These are phyloP conservation scores for Melanotaenia pygmaea DNA, from an alignment of 2,797 vertebrate genomes.

Conservation along the genomic window DNA sequence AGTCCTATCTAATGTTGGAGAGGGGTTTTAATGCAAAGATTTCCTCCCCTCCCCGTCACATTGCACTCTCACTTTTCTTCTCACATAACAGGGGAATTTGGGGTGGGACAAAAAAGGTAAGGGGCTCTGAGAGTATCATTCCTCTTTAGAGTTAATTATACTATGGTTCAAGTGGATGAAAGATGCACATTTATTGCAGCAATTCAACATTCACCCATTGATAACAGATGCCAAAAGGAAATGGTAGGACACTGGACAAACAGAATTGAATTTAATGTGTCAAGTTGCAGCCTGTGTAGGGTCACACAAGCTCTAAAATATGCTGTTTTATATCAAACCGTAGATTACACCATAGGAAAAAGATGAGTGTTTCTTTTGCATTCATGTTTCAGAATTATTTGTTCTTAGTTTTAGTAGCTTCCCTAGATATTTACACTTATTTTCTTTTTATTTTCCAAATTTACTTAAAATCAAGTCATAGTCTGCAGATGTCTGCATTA, in stretches of 20 bases:
- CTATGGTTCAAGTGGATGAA: conserved; percentile 50
- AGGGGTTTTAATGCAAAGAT: conserved; percentile 61
- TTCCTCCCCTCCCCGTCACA: conserved; percentile 59
- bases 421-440: conserved; percentile 52
- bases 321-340: conserved; percentile 60
- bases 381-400: conserved; percentile 60
- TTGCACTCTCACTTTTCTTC: conserved; percentile 55
- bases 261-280: conserved; percentile 41
- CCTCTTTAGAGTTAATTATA: conserved; percentile 44
- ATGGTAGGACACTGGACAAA: conserved; percentile 67
- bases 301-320: conserved; percentile 52
- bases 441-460: conserved; percentile 64
- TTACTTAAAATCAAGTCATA: conserved; percentile 62
- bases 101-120: conserved; percentile 15
- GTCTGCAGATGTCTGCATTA: conserved; percentile 64
- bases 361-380: conserved; percentile 50
- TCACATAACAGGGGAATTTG: conserved; percentile 50
- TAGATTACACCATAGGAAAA: conserved; percentile 47
- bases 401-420: conserved; percentile 67
- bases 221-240: conserved; percentile 76
- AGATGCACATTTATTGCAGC: conserved; percentile 57
- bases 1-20: conserved; percentile 70
- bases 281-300: conserved; percentile 46
- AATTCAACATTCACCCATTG: conserved; percentile 44
- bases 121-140: conserved; percentile 50